phyloP scores from a whole-genome alignment of 2,888 invertebrate species.

The Xylota sylvarum region DNA sequence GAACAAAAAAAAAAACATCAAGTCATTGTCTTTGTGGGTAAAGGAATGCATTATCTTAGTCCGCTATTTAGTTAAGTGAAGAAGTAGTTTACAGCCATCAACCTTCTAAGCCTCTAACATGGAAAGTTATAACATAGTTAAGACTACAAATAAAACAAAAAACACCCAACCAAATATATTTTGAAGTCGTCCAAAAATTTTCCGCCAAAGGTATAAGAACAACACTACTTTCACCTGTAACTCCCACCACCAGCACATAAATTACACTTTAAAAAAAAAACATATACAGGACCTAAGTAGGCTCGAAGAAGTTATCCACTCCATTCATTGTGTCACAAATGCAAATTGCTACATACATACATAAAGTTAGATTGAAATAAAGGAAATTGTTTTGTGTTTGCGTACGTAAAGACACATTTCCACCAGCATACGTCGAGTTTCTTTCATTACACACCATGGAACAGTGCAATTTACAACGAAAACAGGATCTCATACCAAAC shows the following conservation, averaged over 20 bases:
- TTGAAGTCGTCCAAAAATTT: too few species aligned
- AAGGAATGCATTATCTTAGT: too few species aligned
- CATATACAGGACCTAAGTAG: slow-evolving; percentile 14
- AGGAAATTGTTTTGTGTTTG: slow-evolving; percentile 58
- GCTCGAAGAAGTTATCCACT: slow-evolving; percentile 33
- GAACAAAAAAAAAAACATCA: too few species aligned
- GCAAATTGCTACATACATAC: slow-evolving; percentile 70
- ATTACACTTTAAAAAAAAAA: not conserved
- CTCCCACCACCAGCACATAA: not conserved
- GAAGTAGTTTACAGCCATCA: too few species aligned
- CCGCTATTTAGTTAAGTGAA: too few species aligned
- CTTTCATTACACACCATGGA: slow-evolving; percentile 38
- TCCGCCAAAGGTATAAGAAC: too few species aligned
- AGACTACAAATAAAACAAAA: too few species aligned
- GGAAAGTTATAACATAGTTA: too few species aligned
- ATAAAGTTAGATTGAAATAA: not conserved
- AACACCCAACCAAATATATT: too few species aligned
- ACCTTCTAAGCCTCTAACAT: too few species aligned
- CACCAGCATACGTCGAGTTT: slow-evolving; percentile 4
- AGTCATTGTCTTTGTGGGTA: too few species aligned
- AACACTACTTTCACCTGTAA: not conserved
- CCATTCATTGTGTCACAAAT: slow-evolving; percentile 59
- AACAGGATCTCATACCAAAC: slow-evolving; percentile 36
- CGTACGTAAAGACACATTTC: slow-evolving; percentile 38
- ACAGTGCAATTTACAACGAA: slow-evolving; percentile 64